These are phyloP conservation scores for Vanacampus margaritifer DNA, from an alignment of 2,113 vertebrate species.

Conservation along the genomic window DNA sequence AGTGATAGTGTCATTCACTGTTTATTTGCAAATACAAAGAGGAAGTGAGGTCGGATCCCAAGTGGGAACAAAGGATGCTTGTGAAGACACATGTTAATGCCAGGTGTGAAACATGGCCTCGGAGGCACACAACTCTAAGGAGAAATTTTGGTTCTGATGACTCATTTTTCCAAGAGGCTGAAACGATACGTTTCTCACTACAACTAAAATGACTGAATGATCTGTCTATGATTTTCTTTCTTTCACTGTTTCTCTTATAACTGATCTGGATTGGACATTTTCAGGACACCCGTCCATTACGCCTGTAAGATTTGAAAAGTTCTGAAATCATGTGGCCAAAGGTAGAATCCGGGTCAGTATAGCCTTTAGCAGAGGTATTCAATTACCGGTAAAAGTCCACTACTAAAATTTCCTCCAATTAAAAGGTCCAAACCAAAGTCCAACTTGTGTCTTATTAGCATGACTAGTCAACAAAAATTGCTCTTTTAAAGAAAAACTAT, in stretches of 20 bases:
- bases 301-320: no score
- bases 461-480: no score
- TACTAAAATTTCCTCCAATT: no score
- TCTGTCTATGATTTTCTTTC: background rate
- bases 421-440: no score
- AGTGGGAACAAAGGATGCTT: background rate
- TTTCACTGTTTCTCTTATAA: background rate
- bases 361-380: no score
- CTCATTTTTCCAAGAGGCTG: background rate
- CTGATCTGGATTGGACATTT: background rate
- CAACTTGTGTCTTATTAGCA: no score
- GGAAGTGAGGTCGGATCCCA: slow-evolving; percentile 2
- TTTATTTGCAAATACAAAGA: slow-evolving; percentile 1
- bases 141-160: slow-evolving; percentile 3
- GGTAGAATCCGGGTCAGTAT: no score
- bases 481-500: no score
- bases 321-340: no score
- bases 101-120: background rate
- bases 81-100: slow-evolving; percentile 3
- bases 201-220: background rate
- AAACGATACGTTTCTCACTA: background rate
- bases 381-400: no score
- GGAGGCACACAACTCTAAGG: background rate
- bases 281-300: no score
- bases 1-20: background rate